Evolutionary conservation across 2,113 vertebrate genomes (phyloP), one percentile per base, ranked within the genome.

Genomic region (Opisthocomus hoazin): DNA sequence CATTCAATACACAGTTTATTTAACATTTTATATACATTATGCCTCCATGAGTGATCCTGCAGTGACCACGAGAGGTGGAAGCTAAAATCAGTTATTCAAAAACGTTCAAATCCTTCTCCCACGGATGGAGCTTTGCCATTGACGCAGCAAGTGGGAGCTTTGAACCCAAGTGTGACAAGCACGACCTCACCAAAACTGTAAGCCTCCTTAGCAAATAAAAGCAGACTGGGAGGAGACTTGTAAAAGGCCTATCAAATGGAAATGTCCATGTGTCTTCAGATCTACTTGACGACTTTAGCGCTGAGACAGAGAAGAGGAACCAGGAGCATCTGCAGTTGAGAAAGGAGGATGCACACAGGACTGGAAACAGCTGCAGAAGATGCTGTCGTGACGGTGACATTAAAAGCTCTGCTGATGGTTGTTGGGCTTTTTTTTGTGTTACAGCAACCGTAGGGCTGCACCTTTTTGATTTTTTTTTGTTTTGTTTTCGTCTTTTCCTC

Each of bases 11-110:
- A 94, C 80, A 91, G 81, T 61, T 88, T 96, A 95, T 93, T 90
- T 96, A 96, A 96, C 84, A 91, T 78, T 68, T 92, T 97, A 94
- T 95, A 92, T 94, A 96, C 94, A 95, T 53, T 57, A 27, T 27
- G 58, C 89, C 76, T 91, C 93, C 93, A 15, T 1, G 36, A 51
- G 45, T 36, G 75, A 69, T 87, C 85, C 65, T 21, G 77, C 45
- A 87, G 86, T 27, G 77, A 84, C 37, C 77, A 69, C 84, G 29
- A 63, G 91, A 46, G 1, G 2, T 36, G 64, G 94, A 96, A 92
- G 76, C 78, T 46, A 36, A 89, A 56, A 87, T 71, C 92, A 92
- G 57, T 92, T 95, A 73, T 34, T 87, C 45, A 86, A 58, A 91
- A 90, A 65, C 9, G 7, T 94, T 89, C 89, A 87, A 73, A 71